A percentile compares a stretch with the other conserved stretches of the same genome.
Conservation (phyloP, 2,113 vertebrate genomes). For the Tauraco erythrolophus region DNA sequence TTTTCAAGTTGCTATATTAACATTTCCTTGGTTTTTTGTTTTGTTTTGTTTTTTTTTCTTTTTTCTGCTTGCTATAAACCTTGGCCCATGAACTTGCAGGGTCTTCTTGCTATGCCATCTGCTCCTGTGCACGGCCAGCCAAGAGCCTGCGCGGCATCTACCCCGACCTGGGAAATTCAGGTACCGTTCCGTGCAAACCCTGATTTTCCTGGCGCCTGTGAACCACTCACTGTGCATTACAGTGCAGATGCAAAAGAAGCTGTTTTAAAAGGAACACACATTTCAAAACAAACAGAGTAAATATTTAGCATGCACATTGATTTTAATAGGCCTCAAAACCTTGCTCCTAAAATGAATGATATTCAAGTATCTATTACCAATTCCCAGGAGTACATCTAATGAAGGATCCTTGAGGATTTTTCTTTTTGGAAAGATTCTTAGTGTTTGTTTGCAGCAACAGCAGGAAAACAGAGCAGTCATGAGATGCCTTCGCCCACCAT, state of each 20-base stretch:
- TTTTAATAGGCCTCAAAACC: slow-evolving; percentile 55
- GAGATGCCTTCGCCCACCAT: not conserved
- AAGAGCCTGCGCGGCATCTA: not conserved
- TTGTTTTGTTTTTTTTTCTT: not conserved
- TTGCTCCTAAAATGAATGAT: slow-evolving; percentile 63
- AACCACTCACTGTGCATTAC: not conserved
- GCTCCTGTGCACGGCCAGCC: slow-evolving; percentile 31
- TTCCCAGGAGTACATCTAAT: slow-evolving; percentile 54
- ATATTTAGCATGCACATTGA: slow-evolving; percentile 30
- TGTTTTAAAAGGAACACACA: not conserved
- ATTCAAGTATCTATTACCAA: slow-evolving; percentile 54
- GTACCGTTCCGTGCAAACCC: not conserved
- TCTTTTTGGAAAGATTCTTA: slow-evolving; percentile 44
- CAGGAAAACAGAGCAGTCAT: slow-evolving; percentile 16
- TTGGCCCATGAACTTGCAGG: not conserved
- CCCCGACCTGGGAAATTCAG: not conserved
- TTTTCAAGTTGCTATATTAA: slow-evolving; percentile 54
- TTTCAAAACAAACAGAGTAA: slow-evolving; percentile 38
- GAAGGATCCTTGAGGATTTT: slow-evolving; percentile 58
- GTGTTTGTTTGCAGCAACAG: slow-evolving; percentile 24
- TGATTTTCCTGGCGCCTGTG: not conserved
- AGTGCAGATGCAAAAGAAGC: not conserved
- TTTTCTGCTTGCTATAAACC: not conserved
- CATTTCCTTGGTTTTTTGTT: slow-evolving; percentile 2
- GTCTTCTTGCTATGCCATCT: slow-evolving; percentile 37